Conservation (phyloP, 2,797 vertebrate species). For the Diceros bicornis region DNA sequence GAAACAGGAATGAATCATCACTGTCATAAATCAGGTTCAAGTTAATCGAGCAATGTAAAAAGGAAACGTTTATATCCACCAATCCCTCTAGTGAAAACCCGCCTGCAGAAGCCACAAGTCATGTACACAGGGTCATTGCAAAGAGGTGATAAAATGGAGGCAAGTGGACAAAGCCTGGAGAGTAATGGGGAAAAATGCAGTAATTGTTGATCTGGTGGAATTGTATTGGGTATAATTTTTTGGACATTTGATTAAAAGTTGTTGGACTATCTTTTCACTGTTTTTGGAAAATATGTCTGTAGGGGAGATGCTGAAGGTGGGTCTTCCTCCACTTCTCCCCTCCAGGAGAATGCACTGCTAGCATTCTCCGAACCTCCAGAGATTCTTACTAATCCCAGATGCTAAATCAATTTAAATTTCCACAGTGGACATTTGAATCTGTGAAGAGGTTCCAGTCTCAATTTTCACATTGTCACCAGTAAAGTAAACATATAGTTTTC, state of each 20-base stretch:
- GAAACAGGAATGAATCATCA: not conserved
- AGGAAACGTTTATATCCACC: not conserved
- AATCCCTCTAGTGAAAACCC: not conserved
- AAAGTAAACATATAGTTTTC: constrained; percentile 75
- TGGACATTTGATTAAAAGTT: not conserved
- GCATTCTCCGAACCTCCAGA: too few relatives aligned
- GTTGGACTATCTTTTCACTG: not conserved
- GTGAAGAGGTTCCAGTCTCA: constrained; percentile 39
- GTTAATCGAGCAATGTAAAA: too few relatives aligned
- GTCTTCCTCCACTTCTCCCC: too few relatives aligned
- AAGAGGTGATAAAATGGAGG: not conserved
- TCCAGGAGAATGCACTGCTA: not conserved
- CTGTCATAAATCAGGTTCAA: rapidly evolving
- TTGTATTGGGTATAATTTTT: not conserved
- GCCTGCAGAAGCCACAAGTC: not conserved
- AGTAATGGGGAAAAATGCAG: not conserved
- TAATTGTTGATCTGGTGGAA: not conserved
- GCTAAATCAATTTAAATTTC: constrained; percentile 58
- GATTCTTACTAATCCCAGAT: not conserved
- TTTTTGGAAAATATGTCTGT: not conserved
- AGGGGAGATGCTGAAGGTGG: not conserved
- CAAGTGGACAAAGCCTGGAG: not conserved
- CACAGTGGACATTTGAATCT: not conserved
- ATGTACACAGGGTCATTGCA: not conserved
- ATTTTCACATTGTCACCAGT: constrained; percentile 65